phyloP scores from a whole-genome alignment of 2,797 vertebrate species.

The Falco peregrinus region DNA sequence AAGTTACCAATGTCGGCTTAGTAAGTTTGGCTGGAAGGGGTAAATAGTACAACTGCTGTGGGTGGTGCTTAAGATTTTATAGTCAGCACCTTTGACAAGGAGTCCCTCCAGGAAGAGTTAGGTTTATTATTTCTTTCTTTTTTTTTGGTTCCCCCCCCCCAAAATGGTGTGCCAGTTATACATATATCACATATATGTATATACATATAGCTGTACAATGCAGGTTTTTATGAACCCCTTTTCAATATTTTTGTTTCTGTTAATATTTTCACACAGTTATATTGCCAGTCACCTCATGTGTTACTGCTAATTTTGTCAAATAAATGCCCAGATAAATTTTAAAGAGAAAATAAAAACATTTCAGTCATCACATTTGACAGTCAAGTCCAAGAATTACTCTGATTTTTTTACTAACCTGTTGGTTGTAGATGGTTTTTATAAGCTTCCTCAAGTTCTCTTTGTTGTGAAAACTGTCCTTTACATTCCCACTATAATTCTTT shows the following conservation, averaged over 20 bases:
- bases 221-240: not conserved
- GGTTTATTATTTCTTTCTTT: not conserved
- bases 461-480: not conserved
- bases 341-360: not conserved
- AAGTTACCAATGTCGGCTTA: accelerated
- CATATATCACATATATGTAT: not conserved
- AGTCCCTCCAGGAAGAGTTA: not conserved
- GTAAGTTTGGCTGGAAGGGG: not conserved
- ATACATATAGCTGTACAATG: not conserved
- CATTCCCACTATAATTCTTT: not conserved
- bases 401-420: not conserved
- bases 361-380: not conserved
- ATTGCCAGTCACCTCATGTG: not conserved
- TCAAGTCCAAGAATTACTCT: not conserved
- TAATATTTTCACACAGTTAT: not conserved
- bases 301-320: not conserved
- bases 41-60: not conserved
- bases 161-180: not conserved
- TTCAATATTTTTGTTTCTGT: not conserved
- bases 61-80: not conserved
- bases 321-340: not conserved
- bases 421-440: not conserved
- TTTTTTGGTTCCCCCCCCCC: not conserved
- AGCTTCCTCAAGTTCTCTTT: not conserved
- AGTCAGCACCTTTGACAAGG: not conserved